Evolutionary conservation across 1,140 invertebrate genomes (phyloP).

Genomic region (Drosophila eugracilis): DNA sequence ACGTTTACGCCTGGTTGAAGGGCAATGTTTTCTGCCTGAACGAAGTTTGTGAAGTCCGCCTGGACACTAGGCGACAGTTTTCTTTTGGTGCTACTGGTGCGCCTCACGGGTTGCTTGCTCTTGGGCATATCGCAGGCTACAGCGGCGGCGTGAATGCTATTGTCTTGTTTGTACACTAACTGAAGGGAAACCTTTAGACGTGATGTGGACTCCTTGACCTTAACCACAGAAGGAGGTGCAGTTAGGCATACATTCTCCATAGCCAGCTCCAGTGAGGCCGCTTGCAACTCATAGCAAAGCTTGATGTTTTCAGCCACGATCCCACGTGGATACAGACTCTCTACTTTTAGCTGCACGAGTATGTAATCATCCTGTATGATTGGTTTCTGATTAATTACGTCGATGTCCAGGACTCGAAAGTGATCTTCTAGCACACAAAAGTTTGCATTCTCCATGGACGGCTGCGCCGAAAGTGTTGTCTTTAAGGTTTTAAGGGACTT

Average conservation of each 20-base stretch:
- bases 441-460: conserved; percentile 75
- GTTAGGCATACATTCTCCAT: conserved; percentile 45
- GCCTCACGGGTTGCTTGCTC: conserved; percentile 83
- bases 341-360: conserved; percentile 86
- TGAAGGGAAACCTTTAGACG: conserved; percentile 85
- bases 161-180: conserved; percentile 92
- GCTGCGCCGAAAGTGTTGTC: conserved; percentile 85
- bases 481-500: conserved; percentile 87
- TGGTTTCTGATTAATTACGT: conserved; percentile 63
- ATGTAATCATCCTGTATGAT: conserved; percentile 87
- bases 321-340: conserved; percentile 87
- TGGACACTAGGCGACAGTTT: conserved; percentile 87
- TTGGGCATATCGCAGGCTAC: conserved; percentile 87
- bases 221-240: not conserved
- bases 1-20: conserved; percentile 90
- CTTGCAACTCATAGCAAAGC: conserved; percentile 86
- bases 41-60: conserved; percentile 88
- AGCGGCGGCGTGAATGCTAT: conserved; percentile 88
- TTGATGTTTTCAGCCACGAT: conserved; percentile 86
- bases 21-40: conserved; percentile 86
- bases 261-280: conserved; percentile 38
- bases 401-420: conserved; percentile 71
- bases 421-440: conserved; percentile 82
- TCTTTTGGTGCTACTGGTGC: conserved; percentile 81
- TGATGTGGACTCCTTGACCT: conserved; percentile 47